Conservation (phyloP, 2,797 vertebrate species). For the Clarias laeviceps region DNA sequence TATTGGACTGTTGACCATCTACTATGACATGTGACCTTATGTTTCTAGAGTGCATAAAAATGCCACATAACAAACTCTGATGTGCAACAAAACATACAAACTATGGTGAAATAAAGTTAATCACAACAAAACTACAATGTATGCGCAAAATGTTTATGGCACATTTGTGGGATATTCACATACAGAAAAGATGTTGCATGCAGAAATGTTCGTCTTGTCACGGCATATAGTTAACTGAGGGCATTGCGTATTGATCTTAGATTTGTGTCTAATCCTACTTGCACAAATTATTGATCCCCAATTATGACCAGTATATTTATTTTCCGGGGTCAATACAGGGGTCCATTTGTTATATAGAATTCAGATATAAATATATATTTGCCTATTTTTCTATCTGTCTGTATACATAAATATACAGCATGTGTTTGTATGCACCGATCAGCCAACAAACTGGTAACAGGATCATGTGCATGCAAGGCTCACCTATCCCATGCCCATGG, state of each 20-base stretch:
- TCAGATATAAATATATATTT: neutral
- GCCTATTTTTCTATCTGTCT: too few relatives aligned
- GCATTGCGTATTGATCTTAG: neutral
- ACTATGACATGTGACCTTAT: neutral
- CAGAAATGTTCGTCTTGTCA: neutral
- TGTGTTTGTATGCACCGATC: too few relatives aligned
- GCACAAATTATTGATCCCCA: conserved; percentile 3
- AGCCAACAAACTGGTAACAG: too few relatives aligned
- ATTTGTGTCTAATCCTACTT: conserved; percentile 13
- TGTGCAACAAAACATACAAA: neutral
- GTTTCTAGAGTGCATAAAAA: neutral
- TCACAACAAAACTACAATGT: neutral
- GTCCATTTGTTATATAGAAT: neutral
- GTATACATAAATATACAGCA: too few relatives aligned
- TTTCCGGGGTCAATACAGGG: neutral
- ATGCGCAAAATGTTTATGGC: neutral
- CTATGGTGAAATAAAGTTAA: neutral
- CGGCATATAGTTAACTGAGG: neutral
- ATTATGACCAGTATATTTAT: neutral
- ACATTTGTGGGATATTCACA: neutral
- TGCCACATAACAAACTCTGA: neutral
- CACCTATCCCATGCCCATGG: too few relatives aligned
- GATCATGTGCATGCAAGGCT: too few relatives aligned
- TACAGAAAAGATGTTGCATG: neutral
- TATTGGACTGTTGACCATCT: conserved; percentile 13